Percentiles rank a stretch among this genome's conserved stretches.
These are phyloP conservation scores for Paralinhomoeus sp. DNA, from an alignment of 2,888 invertebrate genomes.

Conservation along the genomic window DNA sequence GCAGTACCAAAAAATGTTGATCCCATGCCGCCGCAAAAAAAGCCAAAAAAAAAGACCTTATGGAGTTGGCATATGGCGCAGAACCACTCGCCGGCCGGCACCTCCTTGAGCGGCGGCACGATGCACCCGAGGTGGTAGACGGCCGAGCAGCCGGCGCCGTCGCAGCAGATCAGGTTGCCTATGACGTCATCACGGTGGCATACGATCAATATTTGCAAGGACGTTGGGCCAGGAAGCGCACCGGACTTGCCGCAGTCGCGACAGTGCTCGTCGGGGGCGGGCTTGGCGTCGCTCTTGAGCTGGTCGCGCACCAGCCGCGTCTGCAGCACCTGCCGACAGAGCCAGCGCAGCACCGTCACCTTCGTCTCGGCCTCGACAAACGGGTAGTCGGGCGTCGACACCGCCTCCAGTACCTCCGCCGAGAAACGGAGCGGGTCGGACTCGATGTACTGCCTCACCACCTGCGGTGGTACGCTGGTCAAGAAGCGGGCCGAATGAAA, in stretches of 20 bases:
- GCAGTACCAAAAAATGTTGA: conserved; percentile 2
- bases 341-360: conserved; percentile 43
- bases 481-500: not conserved
- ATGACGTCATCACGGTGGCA: conserved; percentile 5
- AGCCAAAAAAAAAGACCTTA: conserved; percentile 34
- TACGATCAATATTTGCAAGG: conserved; percentile 1
- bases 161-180: conserved; percentile 85
- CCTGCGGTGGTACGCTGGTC: conserved; percentile 5
- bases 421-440: conserved; percentile 10
- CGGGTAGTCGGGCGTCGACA: conserved; percentile 40
- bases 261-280: conserved; percentile 30
- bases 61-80: conserved; percentile 62
- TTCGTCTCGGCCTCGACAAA: conserved; percentile 55
- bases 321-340: conserved; percentile 77
- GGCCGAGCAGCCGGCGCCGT: conserved; percentile 90
- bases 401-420: conserved; percentile 9
- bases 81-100: conserved; percentile 84
- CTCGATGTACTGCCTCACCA: conserved; percentile 13
- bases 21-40: not conserved
- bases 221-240: not conserved
- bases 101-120: conserved; percentile 67
- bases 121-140: conserved; percentile 91
- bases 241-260: conserved; percentile 10
- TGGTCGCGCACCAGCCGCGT: conserved; percentile 79
- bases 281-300: conserved; percentile 44